Conservation (phyloP, 2,113 vertebrate species). For the Myiopsitta monachus region DNA sequence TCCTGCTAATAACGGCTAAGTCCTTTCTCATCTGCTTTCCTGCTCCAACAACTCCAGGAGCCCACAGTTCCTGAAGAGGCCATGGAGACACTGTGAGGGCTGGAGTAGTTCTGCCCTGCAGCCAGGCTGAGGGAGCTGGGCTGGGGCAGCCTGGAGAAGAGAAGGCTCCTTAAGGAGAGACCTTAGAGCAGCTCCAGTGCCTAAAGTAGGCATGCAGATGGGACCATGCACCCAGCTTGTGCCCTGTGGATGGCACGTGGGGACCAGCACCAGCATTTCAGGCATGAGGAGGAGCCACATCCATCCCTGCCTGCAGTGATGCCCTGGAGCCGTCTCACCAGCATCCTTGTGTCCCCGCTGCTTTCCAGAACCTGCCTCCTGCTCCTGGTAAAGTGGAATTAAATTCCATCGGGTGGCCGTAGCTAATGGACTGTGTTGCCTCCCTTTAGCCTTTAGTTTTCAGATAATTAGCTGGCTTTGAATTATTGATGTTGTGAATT, state of each 20-base stretch:
- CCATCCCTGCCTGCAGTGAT: accelerated
- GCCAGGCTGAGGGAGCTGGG: neutral
- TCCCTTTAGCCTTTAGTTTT: constrained; percentile 8
- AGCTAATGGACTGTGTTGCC: neutral
- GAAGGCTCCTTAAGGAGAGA: neutral
- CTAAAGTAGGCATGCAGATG: neutral
- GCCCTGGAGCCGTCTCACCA: neutral
- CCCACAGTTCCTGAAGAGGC: neutral
- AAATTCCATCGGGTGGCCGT: neutral
- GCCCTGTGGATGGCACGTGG: neutral
- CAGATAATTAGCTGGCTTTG: constrained; percentile 18
- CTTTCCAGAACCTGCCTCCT: neutral
- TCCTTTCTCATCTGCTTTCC: neutral
- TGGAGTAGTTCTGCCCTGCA: neutral
- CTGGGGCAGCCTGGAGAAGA: neutral
- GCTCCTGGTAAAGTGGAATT: neutral
- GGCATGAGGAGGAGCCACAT: neutral
- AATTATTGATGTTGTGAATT: constrained; percentile 45
- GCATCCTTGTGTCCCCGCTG: neutral
- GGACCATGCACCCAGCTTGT: accelerated
- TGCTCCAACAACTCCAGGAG: neutral
- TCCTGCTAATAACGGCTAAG: neutral
- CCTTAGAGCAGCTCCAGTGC: neutral
- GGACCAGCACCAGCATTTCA: neutral
- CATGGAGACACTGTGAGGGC: neutral